Conservation (phyloP, 2,797 vertebrate genomes). For the Lagorchestes hirsutus region DNA sequence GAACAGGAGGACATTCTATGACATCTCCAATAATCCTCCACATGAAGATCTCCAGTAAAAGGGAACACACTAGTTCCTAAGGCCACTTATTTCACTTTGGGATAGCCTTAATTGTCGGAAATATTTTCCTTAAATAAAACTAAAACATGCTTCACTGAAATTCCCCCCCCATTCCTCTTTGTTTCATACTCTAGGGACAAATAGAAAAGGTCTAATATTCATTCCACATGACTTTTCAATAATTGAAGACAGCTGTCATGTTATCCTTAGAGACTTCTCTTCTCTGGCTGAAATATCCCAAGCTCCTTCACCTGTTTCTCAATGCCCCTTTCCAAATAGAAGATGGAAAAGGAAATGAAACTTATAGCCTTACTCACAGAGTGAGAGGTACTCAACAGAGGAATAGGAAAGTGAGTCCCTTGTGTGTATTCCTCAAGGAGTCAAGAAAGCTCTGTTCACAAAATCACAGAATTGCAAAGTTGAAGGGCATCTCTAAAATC, state of each 20-base stretch:
- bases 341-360: neutral
- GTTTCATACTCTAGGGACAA: neutral
- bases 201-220: neutral
- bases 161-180: neutral
- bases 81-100: neutral
- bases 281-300: neutral
- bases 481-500: neutral
- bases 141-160: neutral
- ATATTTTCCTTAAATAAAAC: neutral
- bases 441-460: neutral
- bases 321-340: neutral
- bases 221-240: neutral
- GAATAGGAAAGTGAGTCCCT: neutral
- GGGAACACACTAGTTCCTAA: neutral
- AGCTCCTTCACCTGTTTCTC: neutral
- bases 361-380: neutral
- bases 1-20: neutral
- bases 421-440: neutral
- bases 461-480: neutral
- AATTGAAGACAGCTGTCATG: neutral
- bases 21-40: neutral
- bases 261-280: neutral
- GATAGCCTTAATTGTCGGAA: neutral
- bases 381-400: neutral
- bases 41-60: neutral